phyloP scores from a whole-genome alignment of 2,888 invertebrate species.

The Eristalis arbustorum region DNA sequence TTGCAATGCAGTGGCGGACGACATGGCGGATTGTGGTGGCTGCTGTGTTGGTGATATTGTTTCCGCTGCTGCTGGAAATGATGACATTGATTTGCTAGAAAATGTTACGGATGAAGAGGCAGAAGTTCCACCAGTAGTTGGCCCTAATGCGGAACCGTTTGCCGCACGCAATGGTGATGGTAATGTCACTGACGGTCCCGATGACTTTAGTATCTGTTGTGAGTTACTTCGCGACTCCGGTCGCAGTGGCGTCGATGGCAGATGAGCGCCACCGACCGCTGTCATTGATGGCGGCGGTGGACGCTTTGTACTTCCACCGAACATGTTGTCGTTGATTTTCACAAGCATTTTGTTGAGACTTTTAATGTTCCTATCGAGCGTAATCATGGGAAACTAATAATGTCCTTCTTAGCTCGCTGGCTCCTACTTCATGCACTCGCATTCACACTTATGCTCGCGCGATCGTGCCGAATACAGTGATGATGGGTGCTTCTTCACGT shows the following conservation, averaged over 20 bases:
- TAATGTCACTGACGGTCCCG: background rate
- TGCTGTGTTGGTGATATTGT: background rate
- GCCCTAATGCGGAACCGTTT: background rate
- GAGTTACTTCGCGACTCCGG: background rate
- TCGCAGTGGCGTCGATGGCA: background rate
- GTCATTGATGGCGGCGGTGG: slow-evolving; percentile 57
- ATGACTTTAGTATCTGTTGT: background rate
- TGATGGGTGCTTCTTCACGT: background rate
- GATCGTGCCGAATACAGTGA: background rate
- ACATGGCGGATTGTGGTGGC: background rate
- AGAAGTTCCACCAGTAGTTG: background rate
- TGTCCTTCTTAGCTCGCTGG: background rate
- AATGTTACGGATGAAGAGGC: background rate
- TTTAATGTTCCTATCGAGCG: slow-evolving; percentile 52
- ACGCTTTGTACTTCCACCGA: slow-evolving; percentile 71
- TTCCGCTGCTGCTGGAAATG: slow-evolving; percentile 20
- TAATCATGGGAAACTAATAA: background rate
- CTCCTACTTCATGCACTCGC: background rate
- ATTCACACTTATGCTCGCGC: background rate
- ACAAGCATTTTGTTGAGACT: slow-evolving; percentile 53
- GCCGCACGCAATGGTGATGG: background rate
- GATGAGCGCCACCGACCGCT: background rate
- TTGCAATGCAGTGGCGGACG: background rate
- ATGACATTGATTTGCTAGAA: slow-evolving; percentile 45
- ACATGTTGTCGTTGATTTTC: slow-evolving; percentile 63